Conservation (phyloP, 2,113 vertebrate genomes). For the Hippocampus guttulatus region DNA sequence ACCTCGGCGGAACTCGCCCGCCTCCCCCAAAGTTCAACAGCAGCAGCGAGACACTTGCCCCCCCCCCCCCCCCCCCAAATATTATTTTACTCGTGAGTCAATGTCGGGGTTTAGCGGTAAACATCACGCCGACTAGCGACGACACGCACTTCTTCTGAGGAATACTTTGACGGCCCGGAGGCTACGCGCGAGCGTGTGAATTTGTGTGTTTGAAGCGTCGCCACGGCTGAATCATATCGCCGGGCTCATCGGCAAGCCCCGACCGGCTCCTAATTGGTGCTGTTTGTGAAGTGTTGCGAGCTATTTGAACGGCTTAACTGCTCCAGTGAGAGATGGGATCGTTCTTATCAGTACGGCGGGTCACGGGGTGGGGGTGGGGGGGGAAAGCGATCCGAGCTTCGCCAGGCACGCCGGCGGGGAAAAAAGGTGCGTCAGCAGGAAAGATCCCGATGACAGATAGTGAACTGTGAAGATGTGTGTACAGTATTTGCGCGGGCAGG, state of each 20-base stretch:
- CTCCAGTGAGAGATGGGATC: constrained; percentile 51
- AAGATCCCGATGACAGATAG: constrained; percentile 53
- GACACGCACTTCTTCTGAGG: constrained; percentile 29
- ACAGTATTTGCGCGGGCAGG: neutral
- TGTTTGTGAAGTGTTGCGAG: constrained; percentile 49
- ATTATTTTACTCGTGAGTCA: constrained; percentile 22
- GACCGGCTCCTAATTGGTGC: constrained; percentile 64
- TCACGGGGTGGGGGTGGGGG: constrained; percentile 33
- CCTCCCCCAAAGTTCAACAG: neutral
- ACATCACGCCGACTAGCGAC: constrained; percentile 26
- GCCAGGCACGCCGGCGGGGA: constrained; percentile 35
- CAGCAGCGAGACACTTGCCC: neutral
- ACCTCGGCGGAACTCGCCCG: constrained; percentile 14
- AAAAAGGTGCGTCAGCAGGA: constrained; percentile 54
- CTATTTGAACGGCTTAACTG: constrained; percentile 65
- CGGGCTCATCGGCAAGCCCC: constrained; percentile 60
- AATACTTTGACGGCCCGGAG: constrained; percentile 38
- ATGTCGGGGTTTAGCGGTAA: neutral
- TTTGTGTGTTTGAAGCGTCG: constrained; percentile 40
- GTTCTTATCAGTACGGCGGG: constrained; percentile 59
- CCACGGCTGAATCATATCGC: constrained; percentile 62
- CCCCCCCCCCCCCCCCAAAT: neutral
- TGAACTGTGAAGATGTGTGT: constrained; percentile 27
- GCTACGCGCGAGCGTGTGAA: constrained; percentile 17
- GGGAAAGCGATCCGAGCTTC: constrained; percentile 57